phyloP scores from a whole-genome alignment of 2,113 vertebrate species.

The Etheostoma cragini region DNA sequence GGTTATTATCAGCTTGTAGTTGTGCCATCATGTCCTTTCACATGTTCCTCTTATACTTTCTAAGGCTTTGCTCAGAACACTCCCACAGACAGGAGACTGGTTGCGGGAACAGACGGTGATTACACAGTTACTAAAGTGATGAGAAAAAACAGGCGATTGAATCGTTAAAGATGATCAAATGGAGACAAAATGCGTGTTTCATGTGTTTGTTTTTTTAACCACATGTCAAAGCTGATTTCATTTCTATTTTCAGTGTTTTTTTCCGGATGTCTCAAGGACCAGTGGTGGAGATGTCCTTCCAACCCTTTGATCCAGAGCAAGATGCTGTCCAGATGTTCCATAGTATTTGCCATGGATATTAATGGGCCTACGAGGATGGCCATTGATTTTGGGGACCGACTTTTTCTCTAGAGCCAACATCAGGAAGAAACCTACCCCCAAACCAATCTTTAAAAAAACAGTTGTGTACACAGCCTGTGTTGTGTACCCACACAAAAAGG shows the following conservation, averaged over 20 bases:
- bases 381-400: background rate
- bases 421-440: background rate
- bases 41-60: background rate
- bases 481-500: too few species aligned
- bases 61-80: background rate
- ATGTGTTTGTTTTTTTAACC: background rate
- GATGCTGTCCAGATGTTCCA: background rate
- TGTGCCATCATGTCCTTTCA: constrained; percentile 16
- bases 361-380: background rate
- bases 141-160: background rate
- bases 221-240: background rate
- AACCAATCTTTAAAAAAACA: too few species aligned
- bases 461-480: too few species aligned
- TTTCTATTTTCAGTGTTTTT: background rate
- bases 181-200: too few species aligned
- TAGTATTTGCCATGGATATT: background rate
- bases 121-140: background rate
- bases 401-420: background rate
- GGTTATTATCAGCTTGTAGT: constrained; percentile 41
- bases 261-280: background rate
- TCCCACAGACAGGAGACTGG: background rate
- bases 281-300: background rate
- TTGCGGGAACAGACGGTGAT: constrained; percentile 21
- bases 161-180: background rate
- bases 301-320: background rate